Percentiles rank a stretch among this genome's conserved stretches.
phyloP scores from a whole-genome alignment of 2,888 invertebrate genomes.

The Ennomos quercinarius region DNA sequence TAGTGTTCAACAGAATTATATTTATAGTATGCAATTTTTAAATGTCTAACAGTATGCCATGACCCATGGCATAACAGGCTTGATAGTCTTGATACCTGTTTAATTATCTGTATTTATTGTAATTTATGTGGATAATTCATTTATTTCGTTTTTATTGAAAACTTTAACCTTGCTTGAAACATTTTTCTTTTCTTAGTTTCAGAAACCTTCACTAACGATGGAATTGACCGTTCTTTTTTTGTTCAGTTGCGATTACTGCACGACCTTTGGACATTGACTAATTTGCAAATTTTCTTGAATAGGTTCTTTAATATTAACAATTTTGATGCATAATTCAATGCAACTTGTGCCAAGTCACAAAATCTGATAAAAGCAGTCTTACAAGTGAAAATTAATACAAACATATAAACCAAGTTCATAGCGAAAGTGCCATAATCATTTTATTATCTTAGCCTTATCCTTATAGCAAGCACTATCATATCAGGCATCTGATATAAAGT shows the following conservation, averaged over 20 bases:
- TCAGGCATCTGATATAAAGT: conserved; percentile 2
- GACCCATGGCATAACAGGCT: neutral
- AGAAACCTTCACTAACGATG: conserved; percentile 18
- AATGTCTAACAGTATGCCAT: too few relatives aligned
- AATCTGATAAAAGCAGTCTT: too few relatives aligned
- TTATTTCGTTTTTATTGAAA: neutral
- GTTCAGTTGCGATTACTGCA: conserved; percentile 28
- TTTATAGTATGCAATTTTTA: neutral
- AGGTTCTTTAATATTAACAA: too few relatives aligned
- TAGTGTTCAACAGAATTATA: neutral
- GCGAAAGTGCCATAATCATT: too few relatives aligned
- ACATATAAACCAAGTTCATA: too few relatives aligned
- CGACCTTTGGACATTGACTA: conserved; percentile 48
- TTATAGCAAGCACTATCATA: neutral
- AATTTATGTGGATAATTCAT: neutral
- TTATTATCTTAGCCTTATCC: too few relatives aligned
- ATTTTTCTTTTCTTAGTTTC: neutral
- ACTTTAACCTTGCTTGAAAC: neutral
- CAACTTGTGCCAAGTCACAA: too few relatives aligned
- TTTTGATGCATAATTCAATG: too few relatives aligned
- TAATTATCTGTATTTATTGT: neutral
- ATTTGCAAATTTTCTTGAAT: conserved; percentile 31
- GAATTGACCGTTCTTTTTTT: conserved; percentile 35
- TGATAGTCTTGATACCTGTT: neutral
- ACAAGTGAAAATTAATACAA: too few relatives aligned